These are phyloP conservation scores for Epizoanthus ramosus DNA, from an alignment of 92 coral and sea anemone species.

Conservation along the genomic window DNA sequence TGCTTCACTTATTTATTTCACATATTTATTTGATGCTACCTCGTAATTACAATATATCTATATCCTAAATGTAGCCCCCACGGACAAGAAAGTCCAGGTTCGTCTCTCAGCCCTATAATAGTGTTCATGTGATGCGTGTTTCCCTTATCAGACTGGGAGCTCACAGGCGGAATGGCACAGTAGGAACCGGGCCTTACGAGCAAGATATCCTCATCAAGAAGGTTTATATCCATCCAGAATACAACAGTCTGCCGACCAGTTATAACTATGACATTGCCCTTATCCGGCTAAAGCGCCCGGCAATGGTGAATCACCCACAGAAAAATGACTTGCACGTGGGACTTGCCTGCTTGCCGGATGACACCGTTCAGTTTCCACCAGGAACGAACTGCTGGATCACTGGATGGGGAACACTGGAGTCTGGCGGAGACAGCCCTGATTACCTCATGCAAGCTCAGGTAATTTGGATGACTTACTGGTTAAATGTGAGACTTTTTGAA, in stretches of 20 bases:
- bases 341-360: conserved; percentile 79
- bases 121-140: too few species aligned
- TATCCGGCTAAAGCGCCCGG: conserved; percentile 73
- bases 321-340: conserved; percentile 10
- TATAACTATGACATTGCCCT: conserved; percentile 88
- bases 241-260: conserved; percentile 58
- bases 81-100: too few species aligned
- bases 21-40: too few species aligned
- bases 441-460: conserved; percentile 85
- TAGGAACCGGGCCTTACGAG: conserved; percentile 32
- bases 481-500: too few species aligned
- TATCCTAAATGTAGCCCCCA: too few species aligned
- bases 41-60: too few species aligned
- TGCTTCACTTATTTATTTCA: too few species aligned
- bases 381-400: conserved; percentile 77
- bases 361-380: conserved; percentile 61
- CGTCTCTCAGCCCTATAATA: too few species aligned
- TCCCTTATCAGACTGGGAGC: conserved; percentile 77
- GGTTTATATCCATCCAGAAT: conserved; percentile 71
- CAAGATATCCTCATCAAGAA: conserved; percentile 71
- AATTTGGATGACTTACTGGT: background rate
- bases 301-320: conserved; percentile 5
- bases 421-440: conserved; percentile 70
- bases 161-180: conserved; percentile 62
- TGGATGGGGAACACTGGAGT: conserved; percentile 85